Conservation (phyloP, 2,113 vertebrate genomes). For the Hymenochirus boettgeri region DNA sequence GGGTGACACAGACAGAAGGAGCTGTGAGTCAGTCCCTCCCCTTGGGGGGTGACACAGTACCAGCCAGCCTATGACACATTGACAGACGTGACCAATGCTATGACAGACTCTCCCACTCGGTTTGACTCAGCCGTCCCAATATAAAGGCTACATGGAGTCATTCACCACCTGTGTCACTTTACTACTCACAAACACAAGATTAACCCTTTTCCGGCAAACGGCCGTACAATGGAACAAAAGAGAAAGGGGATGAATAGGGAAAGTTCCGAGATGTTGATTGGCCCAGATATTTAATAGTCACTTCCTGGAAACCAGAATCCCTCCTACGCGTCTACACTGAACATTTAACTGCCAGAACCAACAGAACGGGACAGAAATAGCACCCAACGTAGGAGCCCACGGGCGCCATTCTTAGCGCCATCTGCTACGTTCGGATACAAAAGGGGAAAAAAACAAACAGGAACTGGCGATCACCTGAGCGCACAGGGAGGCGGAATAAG, state of each 20-base stretch:
- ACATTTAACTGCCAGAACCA: neutral
- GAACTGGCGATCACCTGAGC: too few species aligned
- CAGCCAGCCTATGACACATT: too few species aligned
- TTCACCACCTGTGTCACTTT: slow-evolving; percentile 17
- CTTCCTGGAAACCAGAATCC: neutral
- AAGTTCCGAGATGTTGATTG: too few species aligned
- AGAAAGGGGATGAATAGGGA: neutral
- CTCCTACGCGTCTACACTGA: neutral
- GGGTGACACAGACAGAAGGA: neutral
- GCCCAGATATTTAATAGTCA: neutral
- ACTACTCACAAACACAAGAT: slow-evolving; percentile 5
- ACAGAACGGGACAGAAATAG: too few species aligned
- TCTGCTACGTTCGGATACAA: too few species aligned
- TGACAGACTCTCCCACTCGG: neutral
- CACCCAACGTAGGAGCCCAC: too few species aligned
- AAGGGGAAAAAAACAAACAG: too few species aligned
- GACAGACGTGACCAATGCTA: too few species aligned
- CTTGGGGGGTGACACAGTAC: slow-evolving; percentile 9
- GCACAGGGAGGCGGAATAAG: too few species aligned
- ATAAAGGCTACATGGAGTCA: neutral
- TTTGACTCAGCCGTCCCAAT: slow-evolving; percentile 3
- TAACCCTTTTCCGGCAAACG: neutral
- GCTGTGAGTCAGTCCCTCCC: neutral
- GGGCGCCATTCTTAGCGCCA: too few species aligned
- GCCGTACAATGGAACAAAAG: neutral